Evolutionary conservation across 2,888 invertebrate genomes (phyloP).

Genomic region (Pyralis farinalis): DNA sequence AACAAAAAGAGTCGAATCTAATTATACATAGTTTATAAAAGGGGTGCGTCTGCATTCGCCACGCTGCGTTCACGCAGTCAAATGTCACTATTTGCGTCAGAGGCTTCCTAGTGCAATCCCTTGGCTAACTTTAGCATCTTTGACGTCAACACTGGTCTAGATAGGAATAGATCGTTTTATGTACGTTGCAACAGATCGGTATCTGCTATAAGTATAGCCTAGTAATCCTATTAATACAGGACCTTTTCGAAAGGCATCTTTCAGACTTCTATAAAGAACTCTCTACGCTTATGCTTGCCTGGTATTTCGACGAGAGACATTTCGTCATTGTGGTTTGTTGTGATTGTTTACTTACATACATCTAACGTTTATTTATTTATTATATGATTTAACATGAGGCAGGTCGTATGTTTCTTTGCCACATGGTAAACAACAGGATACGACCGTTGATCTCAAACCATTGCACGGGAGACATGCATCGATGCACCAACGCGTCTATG

Average conservation of each 20-base stretch:
- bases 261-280: no score
- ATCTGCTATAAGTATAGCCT: neutral
- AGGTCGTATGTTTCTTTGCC: neutral
- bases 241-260: no score
- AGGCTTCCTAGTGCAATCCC: conserved; percentile 50
- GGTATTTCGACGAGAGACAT: no score
- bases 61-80: conserved; percentile 15
- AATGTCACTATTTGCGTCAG: conserved; percentile 54
- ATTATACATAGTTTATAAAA: conserved; percentile 7
- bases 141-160: conserved; percentile 55
- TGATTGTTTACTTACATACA: no score
- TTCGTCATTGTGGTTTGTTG: no score
- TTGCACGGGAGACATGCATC: conserved; percentile 26
- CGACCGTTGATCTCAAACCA: neutral
- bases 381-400: no score
- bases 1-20: neutral
- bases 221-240: no score
- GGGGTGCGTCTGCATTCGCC: neutral
- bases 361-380: no score
- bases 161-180: conserved; percentile 33
- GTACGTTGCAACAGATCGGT: neutral
- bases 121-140: conserved; percentile 35
- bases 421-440: neutral
- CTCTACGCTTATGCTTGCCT: no score
- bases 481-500: conserved; percentile 25